Percentiles rank a stretch among this genome's conserved stretches.
Evolutionary conservation across 2,797 vertebrate genomes (phyloP).

Genomic region (Trichosurus vulpecula): DNA sequence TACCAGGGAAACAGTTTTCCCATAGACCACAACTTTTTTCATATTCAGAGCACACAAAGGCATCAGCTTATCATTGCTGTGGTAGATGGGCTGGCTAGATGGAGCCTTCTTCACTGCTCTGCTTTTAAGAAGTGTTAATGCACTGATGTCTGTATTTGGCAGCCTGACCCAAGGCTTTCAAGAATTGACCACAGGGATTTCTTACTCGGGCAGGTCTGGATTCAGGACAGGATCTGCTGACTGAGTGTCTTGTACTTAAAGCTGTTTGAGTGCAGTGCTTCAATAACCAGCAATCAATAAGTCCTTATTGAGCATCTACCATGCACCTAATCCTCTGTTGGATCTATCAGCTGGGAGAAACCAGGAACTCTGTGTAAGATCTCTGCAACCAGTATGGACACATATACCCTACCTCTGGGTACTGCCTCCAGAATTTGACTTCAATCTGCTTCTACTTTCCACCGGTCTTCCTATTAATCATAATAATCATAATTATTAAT

Average conservation of each 20-base stretch:
- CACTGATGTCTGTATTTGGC: not conserved
- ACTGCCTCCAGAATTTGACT: not conserved
- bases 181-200: not conserved
- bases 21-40: not conserved
- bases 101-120: not conserved
- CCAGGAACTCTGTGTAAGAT: not conserved
- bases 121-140: not conserved
- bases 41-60: not conserved
- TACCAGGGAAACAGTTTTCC: not conserved
- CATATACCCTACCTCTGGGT: not conserved
- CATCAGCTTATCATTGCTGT: not conserved
- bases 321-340: not conserved
- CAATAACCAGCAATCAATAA: rapidly evolving
- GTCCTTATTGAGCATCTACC: rapidly evolving
- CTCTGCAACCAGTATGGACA: not conserved
- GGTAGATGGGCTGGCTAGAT: rapidly evolving
- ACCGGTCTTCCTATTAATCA: not conserved
- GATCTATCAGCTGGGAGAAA: not conserved
- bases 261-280: not conserved
- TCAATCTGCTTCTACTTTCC: not conserved
- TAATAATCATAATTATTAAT: no score
- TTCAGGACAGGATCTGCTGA: not conserved
- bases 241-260: not conserved
- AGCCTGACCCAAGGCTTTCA: not conserved
- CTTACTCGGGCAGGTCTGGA: not conserved